Evolutionary conservation across 2,888 invertebrate genomes (phyloP).

Genomic region (Tortricodes alternella): DNA sequence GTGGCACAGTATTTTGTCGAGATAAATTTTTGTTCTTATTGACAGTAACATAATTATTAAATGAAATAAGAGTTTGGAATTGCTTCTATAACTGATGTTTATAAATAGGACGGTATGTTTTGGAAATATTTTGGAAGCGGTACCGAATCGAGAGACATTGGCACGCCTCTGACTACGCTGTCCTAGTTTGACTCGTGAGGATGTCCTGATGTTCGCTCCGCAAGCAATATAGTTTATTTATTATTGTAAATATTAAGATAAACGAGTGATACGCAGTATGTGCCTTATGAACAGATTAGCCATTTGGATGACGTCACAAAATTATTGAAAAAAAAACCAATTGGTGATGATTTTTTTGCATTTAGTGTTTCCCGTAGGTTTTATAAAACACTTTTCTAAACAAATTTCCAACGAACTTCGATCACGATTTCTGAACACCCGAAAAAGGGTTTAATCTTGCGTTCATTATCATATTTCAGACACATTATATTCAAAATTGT

Average conservation of each 20-base stretch:
- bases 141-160: neutral
- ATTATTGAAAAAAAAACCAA: slow-evolving; percentile 21
- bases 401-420: neutral
- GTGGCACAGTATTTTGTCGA: neutral
- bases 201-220: slow-evolving; percentile 1
- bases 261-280: slow-evolving; percentile 63
- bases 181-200: no score
- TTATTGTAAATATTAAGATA: slow-evolving; percentile 62
- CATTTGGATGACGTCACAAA: slow-evolving; percentile 35
- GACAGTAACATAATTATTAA: slow-evolving; percentile 9
- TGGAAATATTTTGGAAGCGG: slow-evolving; percentile 7
- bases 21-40: neutral
- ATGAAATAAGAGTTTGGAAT: slow-evolving; percentile 10
- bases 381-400: slow-evolving; percentile 19
- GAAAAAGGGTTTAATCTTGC: no score
- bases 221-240: slow-evolving; percentile 46
- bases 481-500: no score
- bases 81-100: slow-evolving; percentile 12
- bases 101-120: neutral
- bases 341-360: slow-evolving; percentile 45
- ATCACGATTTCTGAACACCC: no score
- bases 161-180: neutral
- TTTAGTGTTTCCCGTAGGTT: slow-evolving; percentile 37
- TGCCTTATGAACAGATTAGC: slow-evolving; percentile 53
- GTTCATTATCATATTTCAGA: no score